phyloP scores from a whole-genome alignment of 2,113 vertebrate genomes.

The Xerus inauris region DNA sequence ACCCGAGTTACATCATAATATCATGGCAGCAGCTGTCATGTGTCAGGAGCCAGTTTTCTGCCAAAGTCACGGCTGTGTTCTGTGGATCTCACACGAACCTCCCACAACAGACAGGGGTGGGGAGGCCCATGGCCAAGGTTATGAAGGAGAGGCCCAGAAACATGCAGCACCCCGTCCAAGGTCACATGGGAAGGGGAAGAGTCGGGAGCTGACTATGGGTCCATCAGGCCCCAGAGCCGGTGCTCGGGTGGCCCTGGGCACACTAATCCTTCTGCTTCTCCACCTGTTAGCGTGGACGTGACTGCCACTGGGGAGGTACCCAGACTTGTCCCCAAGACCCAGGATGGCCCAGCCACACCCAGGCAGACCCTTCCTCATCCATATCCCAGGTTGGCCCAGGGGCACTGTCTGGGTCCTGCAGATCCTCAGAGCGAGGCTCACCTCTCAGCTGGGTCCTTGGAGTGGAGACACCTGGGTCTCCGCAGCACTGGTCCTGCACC shows the following conservation, averaged over 20 bases:
- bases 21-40: not conserved
- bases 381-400: not conserved
- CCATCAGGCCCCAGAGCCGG: not conserved
- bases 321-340: not conserved
- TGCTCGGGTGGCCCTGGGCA: not conserved
- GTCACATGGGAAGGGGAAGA: not conserved
- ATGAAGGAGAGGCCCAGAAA: not conserved
- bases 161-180: not conserved
- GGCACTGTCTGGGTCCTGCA: not conserved
- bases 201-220: not conserved
- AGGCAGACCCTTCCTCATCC: not conserved
- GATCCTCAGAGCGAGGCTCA: not conserved
- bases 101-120: too few species aligned
- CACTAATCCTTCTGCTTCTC: not conserved
- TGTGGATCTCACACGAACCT: not conserved
- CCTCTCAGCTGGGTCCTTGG: not conserved
- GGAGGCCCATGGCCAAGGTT: not conserved
- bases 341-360: not conserved
- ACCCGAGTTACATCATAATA: fast-evolving
- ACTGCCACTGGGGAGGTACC: not conserved
- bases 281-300: not conserved
- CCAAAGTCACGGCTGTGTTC: not conserved
- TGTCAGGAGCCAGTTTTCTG: fast-evolving
- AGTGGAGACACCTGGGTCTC: too few species aligned
- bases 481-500: not conserved